Evolutionary conservation across 1,140 invertebrate genomes (phyloP).

Genomic region (Glossosoma conforme): DNA sequence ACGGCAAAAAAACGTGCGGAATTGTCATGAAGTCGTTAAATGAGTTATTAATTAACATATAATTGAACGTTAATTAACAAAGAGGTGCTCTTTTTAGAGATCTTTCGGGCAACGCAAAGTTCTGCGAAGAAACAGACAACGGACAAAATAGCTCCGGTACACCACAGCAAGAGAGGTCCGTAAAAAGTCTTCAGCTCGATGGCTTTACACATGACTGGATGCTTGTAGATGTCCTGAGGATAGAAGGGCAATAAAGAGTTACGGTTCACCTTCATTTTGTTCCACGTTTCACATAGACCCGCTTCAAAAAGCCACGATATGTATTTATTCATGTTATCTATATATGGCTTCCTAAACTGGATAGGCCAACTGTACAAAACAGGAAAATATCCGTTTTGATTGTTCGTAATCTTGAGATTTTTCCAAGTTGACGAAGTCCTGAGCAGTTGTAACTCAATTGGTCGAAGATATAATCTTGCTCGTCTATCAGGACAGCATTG

Average conservation of each 20-base stretch:
- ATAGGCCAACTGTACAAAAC: constrained; percentile 16
- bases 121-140: constrained; percentile 18
- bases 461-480: constrained; percentile 7
- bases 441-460: constrained; percentile 12
- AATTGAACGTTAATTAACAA: too few relatives aligned
- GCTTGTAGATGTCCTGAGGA: not conserved
- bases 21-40: too few relatives aligned
- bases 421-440: not conserved
- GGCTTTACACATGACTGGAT: not conserved
- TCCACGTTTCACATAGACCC: too few relatives aligned
- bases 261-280: constrained; percentile 9
- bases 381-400: constrained; percentile 13
- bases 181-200: not conserved
- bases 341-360: constrained; percentile 17
- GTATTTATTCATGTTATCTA: constrained; percentile 12
- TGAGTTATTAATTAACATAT: too few relatives aligned
- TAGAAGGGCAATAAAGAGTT: not conserved
- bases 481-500: constrained; percentile 17
- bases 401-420: constrained; percentile 15
- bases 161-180: constrained; percentile 16
- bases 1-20: too few relatives aligned
- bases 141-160: constrained; percentile 12
- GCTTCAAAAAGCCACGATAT: constrained; percentile 12
- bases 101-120: not conserved
- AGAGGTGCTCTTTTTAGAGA: too few relatives aligned